Percentiles rank a stretch among this genome's conserved stretches.
These are phyloP conservation scores for Poecile montanus DNA, from an alignment of 2,797 vertebrate species.

Conservation along the genomic window DNA sequence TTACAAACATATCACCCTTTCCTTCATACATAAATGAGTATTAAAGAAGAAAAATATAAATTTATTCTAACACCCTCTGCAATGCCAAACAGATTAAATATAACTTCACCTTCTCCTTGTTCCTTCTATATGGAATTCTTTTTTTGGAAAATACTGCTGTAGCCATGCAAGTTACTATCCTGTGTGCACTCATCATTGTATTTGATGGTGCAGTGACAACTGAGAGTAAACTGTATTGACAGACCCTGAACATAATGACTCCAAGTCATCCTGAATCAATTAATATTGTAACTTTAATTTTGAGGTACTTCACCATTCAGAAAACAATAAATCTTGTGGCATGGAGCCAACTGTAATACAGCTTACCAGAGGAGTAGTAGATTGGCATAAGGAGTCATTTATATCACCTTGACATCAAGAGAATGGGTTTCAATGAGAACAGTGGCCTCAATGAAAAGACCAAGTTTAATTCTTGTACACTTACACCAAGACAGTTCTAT, in stretches of 20 bases:
- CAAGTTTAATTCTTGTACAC: not conserved
- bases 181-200: constrained; percentile 10
- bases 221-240: constrained; percentile 56
- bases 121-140: not conserved
- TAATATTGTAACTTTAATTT: constrained; percentile 55
- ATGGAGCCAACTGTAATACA: not conserved
- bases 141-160: not conserved
- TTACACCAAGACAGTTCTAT: not conserved
- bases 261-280: constrained; percentile 46
- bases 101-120: not conserved
- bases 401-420: not conserved
- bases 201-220: constrained; percentile 7
- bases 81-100: not conserved
- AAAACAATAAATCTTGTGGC: constrained; percentile 12
- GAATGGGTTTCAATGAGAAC: not conserved
- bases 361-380: not conserved
- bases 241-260: constrained; percentile 43
- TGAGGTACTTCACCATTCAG: constrained; percentile 27
- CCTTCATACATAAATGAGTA: not conserved
- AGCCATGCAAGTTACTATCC: constrained; percentile 5
- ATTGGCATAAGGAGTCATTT: not conserved
- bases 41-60: not conserved
- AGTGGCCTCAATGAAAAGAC: not conserved
- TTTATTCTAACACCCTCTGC: not conserved
- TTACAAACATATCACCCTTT: not conserved